Evolutionary conservation across 2,888 invertebrate species (phyloP), one percentile per base, ranked within the genome.

Genomic region (Aproaerema taeniolella): DNA sequence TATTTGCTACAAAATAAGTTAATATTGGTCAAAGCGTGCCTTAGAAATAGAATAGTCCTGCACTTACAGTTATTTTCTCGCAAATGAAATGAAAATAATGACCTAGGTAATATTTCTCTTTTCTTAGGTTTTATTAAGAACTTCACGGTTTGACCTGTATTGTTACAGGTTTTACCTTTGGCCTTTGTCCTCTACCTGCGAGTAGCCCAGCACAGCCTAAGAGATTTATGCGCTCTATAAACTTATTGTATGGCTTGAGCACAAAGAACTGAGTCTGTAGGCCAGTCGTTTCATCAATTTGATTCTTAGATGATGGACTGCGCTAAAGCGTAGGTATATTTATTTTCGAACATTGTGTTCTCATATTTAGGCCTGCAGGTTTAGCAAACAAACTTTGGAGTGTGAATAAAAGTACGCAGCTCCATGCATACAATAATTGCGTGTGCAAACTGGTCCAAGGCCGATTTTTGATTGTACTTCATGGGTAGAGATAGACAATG

Each of bases 371-470:
- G n/a, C n/a, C n/a, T n/a, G n/a, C n/a, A n/a, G n/a, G n/a, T n/a
- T n/a, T n/a, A n/a, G n/a, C n/a, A n/a, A n/a, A n/a, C n/a, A n/a
- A n/a, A n/a, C n/a, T n/a, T n/a, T n/a, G n/a, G n/a, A n/a, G n/a
- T n/a, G n/a, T n/a, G n/a, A 20, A 20, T 8, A 20, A 20, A 6
- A 20, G 20, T 20, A 8, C 20, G 20, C 20, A n/a, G n/a, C n/a
- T n/a, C n/a, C n/a, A n/a, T n/a, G n/a, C n/a, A n/a, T n/a, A 36
- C 36, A 36, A 36, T 36, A 15, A 36, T 14, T 26, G 28, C n/a
- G 2, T 26, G 20, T 34, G 14, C 25, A 32, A 45, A 42, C 38
- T 55, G 47, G 53, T 53, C 49, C 57, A 61, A 58, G 61, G 58
- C 43, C 41, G 41, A 45, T 46, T 42, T 45, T 39, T 43, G 45